Conservation (phyloP, 1,140 invertebrate genomes). For the Plectus sambesii region DNA sequence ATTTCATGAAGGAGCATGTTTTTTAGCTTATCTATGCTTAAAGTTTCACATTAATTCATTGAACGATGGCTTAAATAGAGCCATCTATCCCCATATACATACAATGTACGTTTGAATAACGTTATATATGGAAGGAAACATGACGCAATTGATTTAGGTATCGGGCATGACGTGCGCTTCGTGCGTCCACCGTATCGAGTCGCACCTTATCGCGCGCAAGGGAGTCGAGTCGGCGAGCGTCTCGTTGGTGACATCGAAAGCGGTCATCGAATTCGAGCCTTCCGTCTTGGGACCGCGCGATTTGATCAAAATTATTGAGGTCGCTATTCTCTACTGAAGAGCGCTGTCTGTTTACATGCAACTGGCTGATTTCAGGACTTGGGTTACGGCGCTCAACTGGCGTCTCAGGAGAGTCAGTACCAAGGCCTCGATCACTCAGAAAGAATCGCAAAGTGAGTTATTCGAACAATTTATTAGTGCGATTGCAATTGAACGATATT, state of each 20-base stretch:
- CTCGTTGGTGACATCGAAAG: slow-evolving; percentile 71
- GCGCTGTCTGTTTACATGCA: slow-evolving; percentile 12
- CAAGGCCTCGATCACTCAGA: slow-evolving; percentile 57
- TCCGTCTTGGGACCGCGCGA: slow-evolving; percentile 70
- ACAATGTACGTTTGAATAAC: slow-evolving; percentile 54
- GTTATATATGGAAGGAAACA: slow-evolving; percentile 55
- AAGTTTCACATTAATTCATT: too few relatives aligned
- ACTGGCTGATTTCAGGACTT: slow-evolving; percentile 47
- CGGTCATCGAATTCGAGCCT: slow-evolving; percentile 69
- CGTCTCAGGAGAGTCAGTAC: slow-evolving; percentile 46
- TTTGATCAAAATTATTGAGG: slow-evolving; percentile 73
- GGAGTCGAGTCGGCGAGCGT: slow-evolving; percentile 59
- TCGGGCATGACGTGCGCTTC: slow-evolving; percentile 91
- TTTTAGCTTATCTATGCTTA: too few relatives aligned
- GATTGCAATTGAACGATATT: too few relatives aligned
- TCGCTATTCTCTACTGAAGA: slow-evolving; percentile 44
- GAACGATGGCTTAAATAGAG: too few relatives aligned
- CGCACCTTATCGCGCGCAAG: slow-evolving; percentile 59
- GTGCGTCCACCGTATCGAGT: slow-evolving; percentile 89
- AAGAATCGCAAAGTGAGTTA: slow-evolving; percentile 64
- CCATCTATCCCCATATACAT: too few relatives aligned
- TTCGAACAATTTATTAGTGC: too few relatives aligned
- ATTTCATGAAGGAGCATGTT: too few relatives aligned
- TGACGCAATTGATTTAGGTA: slow-evolving; percentile 62
- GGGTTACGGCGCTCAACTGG: slow-evolving; percentile 53